A percentile compares a stretch with the other conserved stretches of the same genome.
Conservation (phyloP, 2,113 vertebrate species). For the Lutjanus erythropterus region DNA sequence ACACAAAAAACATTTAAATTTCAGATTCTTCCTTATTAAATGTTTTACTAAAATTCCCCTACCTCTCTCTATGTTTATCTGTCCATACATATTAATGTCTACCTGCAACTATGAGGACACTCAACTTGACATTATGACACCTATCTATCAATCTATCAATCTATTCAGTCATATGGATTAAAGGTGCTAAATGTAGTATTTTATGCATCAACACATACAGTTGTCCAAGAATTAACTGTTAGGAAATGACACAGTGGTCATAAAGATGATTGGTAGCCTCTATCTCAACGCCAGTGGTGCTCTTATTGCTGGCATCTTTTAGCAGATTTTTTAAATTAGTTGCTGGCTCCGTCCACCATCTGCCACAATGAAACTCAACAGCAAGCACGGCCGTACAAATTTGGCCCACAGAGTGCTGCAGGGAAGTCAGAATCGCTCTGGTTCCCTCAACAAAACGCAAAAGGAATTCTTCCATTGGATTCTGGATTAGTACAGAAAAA, state of each 20-base stretch:
- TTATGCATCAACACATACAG: neutral
- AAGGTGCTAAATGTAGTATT: conserved; percentile 15
- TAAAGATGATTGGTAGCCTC: conserved; percentile 12
- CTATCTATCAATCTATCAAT: neutral
- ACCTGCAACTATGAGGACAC: conserved; percentile 50
- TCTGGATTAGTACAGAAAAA: too few relatives aligned
- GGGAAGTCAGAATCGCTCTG: too few relatives aligned
- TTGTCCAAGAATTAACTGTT: neutral
- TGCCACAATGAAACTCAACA: neutral
- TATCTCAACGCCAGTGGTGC: neutral
- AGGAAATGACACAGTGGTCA: neutral
- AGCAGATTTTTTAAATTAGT: neutral
- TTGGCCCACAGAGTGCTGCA: too few relatives aligned
- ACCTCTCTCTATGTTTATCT: too few relatives aligned
- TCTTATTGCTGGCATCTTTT: neutral
- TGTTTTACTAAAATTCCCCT: neutral
- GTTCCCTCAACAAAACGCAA: too few relatives aligned
- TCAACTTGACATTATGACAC: neutral
- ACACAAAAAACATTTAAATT: neutral
- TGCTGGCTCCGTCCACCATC: neutral
- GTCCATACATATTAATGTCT: neutral
- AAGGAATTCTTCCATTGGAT: too few relatives aligned
- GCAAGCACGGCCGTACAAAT: neutral
- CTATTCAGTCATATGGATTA: conserved; percentile 45
- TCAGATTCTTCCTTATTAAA: neutral